These are phyloP conservation scores for Huso huso DNA, from an alignment of 2,797 vertebrate genomes.

Conservation along the genomic window DNA sequence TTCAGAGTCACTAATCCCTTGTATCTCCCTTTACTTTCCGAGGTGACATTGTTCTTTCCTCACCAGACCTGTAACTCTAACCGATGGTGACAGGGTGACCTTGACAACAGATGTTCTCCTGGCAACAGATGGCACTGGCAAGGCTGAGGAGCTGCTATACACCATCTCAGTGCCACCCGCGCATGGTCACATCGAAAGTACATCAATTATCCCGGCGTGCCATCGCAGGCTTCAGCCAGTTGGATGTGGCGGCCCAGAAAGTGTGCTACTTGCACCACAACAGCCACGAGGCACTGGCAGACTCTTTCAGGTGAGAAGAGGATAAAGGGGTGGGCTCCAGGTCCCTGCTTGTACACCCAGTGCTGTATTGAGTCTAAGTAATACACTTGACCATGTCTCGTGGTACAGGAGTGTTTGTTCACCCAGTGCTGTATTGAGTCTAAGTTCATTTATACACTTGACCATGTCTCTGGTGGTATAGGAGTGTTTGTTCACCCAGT, in stretches of 20 bases:
- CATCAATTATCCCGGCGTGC: conserved; percentile 68
- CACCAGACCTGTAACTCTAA: conserved; percentile 72
- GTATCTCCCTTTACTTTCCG: conserved; percentile 27
- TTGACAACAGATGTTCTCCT: conserved; percentile 84
- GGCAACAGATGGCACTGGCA: conserved; percentile 76
- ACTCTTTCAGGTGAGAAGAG: conserved; percentile 72
- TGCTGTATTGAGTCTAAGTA: neutral
- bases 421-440: neutral
- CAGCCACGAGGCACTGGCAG: conserved; percentile 50
- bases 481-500: neutral
- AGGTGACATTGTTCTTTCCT: conserved; percentile 78
- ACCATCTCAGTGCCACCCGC: conserved; percentile 67
- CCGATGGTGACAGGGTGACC: conserved; percentile 82
- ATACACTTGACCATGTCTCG: neutral
- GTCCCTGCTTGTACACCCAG: no score
- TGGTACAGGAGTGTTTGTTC: no score
- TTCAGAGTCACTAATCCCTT: neutral
- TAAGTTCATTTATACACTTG: neutral
- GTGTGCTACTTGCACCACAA: conserved; percentile 74
- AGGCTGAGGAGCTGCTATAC: conserved; percentile 79
- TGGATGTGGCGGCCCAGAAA: conserved; percentile 77
- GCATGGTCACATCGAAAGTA: conserved; percentile 79
- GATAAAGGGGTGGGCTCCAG: neutral
- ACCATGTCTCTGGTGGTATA: no score
- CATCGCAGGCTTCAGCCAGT: conserved; percentile 71